Base-by-base conservation (phyloP, 2,888 invertebrate species). In the Drosophila nigricruria region DNA sequence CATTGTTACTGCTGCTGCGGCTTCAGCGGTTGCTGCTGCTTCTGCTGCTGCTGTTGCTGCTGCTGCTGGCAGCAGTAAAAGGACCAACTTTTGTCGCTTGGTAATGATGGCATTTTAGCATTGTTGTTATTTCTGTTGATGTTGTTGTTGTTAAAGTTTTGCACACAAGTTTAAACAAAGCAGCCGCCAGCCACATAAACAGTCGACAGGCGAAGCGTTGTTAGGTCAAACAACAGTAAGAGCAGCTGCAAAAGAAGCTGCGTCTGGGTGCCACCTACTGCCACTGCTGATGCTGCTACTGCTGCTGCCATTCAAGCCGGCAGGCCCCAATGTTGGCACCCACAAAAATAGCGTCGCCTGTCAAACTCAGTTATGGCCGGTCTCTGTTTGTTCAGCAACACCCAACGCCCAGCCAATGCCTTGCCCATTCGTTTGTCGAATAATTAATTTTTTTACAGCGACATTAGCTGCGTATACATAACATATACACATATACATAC, bases 91-190 rank as follows among this genome's bases (percentile, higher is more conserved):
- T 89, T 90, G 89, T 78, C 82, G 79, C 89, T 82, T 77, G 89
- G 85, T 84, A 89, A 89, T 90, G 90, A 85, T 89, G 86, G 90
- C 82, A 88, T 89, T 86, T 89, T 85, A 82, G 86, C 77, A 79
- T 80, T 89, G 76, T 77, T 79, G 73, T 73, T 79, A 63, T 72
- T 79, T 66, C 25, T 53, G 54, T 42, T 40, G 18, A n/a, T 52
- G 70, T 42, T 85, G 73, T 73, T 88, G 75, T 77, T 81, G 83
- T 68, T 75, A 82, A 86, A 86, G 89, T 86, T 86, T 86, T 80
- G 77, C 85, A 84, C 89, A 88, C 85, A 86, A 86, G 85, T 86
- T 86, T 89, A 86, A 86, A 86, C 86, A 86, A 89, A 89, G 86
- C 90, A 78, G 86, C 88, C 89, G 82, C 89, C 84, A 85, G 88